Evolutionary conservation across 2,888 invertebrate species (phyloP).

Genomic region (Sthenelais limicola): DNA sequence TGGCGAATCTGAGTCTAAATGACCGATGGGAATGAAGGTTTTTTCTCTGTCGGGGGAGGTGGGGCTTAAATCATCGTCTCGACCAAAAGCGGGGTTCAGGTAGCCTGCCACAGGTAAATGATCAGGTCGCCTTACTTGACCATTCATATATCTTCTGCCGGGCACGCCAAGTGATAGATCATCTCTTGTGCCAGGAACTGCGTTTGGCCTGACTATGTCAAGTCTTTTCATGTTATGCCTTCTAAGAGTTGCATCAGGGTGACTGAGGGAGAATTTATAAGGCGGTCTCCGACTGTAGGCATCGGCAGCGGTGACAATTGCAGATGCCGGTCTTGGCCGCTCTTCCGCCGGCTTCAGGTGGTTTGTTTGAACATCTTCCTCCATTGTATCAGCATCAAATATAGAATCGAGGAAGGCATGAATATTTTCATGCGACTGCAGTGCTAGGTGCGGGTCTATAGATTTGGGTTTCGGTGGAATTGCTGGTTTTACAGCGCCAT

Average conservation of each 20-base stretch:
- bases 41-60: background rate
- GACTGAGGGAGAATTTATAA: background rate
- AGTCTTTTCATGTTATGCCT: constrained; percentile 32
- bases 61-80: background rate
- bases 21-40: constrained; percentile 33
- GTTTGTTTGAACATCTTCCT: background rate
- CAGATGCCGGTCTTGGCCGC: background rate
- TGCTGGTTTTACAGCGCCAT: background rate
- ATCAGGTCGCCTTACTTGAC: too few species aligned
- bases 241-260: constrained; percentile 20
- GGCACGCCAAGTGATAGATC: too few species aligned
- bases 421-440: constrained; percentile 28
- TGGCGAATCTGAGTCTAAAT: constrained; percentile 3
- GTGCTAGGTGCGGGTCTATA: background rate
- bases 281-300: background rate
- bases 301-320: background rate
- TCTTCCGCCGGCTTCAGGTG: background rate
- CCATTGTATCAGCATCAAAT: constrained; percentile 39
- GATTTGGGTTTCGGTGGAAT: constrained; percentile 6
- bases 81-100: too few species aligned
- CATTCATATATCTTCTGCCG: too few species aligned
- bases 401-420: constrained; percentile 40
- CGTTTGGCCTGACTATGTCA: background rate
- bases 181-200: too few species aligned
- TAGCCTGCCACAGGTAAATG: constrained; percentile 5